A percentile compares a stretch with the other conserved stretches of the same genome.
Evolutionary conservation across 2,113 vertebrate species (phyloP).

Genomic region (Hystrix cristata): DNA sequence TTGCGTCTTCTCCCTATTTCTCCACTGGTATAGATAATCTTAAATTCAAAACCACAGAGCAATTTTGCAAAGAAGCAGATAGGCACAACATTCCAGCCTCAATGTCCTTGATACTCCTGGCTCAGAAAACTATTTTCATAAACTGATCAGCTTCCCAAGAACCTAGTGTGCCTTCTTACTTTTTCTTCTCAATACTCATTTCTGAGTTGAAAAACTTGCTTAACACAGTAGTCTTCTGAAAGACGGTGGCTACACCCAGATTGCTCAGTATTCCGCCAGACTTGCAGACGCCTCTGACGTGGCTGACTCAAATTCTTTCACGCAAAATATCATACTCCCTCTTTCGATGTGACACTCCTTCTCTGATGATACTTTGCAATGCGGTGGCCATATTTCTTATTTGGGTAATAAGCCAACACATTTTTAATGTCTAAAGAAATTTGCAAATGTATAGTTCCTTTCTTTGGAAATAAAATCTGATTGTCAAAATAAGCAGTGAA

Average conservation of each 20-base stretch:
- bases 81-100: neutral
- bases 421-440: neutral
- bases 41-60: neutral
- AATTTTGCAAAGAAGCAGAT: neutral
- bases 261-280: fast-evolving
- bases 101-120: neutral
- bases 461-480: neutral
- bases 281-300: neutral
- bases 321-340: neutral
- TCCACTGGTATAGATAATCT: neutral
- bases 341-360: neutral
- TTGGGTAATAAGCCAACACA: neutral
- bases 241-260: neutral
- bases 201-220: neutral
- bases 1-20: neutral
- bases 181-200: neutral
- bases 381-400: neutral
- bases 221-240: neutral
- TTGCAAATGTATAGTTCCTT: neutral
- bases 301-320: neutral
- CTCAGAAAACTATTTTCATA: neutral
- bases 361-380: neutral
- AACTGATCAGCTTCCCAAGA: neutral
- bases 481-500: neutral
- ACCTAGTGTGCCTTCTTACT: neutral